These are phyloP conservation scores for Macroteleia sp. DNA, from an alignment of 2,888 invertebrate species.

Conservation along the genomic window DNA sequence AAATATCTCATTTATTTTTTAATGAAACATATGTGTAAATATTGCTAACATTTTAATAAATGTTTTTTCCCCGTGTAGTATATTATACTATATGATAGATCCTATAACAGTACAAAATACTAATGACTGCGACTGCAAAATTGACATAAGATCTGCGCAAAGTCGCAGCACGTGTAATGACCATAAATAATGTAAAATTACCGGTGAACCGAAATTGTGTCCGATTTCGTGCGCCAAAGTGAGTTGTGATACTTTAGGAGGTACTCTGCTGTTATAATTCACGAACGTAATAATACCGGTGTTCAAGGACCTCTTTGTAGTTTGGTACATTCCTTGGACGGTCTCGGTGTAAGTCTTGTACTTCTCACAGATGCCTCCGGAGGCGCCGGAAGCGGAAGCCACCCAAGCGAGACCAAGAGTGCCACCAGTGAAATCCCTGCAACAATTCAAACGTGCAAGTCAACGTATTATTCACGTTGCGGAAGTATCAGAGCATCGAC, in stretches of 20 bases:
- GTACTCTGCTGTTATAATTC: conserved; percentile 98
- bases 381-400: conserved; percentile 97
- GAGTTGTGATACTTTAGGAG: conserved; percentile 98
- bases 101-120: too few species aligned
- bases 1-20: too few species aligned
- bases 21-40: too few species aligned
- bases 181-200: too few species aligned
- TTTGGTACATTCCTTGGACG: conserved; percentile 96
- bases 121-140: too few species aligned
- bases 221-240: conserved; percentile 99
- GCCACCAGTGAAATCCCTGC: conserved; percentile 97
- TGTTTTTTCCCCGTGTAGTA: too few species aligned
- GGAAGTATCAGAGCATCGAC: conserved; percentile 28
- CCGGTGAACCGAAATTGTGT: conserved; percentile 99
- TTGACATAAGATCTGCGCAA: too few species aligned
- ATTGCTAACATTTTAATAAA: too few species aligned
- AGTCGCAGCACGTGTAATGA: too few species aligned
- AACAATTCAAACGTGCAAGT: conserved; percentile 53
- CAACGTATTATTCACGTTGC: conserved; percentile 36
- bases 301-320: conserved; percentile 96
- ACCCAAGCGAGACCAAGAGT: conserved; percentile 99
- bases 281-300: conserved; percentile 99
- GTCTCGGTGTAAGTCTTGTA: conserved; percentile 99
- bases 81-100: too few species aligned
- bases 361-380: conserved; percentile 99